phyloP scores from a whole-genome alignment of 2,888 invertebrate genomes.

The Neria commutata region DNA sequence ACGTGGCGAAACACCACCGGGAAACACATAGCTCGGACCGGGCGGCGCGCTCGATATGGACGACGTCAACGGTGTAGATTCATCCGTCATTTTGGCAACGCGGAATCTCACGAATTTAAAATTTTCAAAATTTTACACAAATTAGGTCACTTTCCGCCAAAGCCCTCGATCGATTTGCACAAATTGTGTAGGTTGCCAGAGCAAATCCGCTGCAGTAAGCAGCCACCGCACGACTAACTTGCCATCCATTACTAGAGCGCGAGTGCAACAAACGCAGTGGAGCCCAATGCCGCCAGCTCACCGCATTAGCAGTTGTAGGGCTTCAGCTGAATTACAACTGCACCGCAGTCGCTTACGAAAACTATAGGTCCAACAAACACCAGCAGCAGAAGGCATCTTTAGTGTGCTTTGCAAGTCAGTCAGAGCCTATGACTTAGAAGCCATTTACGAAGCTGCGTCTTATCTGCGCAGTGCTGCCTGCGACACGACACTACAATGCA shows the following conservation, averaged over 20 bases:
- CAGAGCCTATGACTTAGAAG: too few species aligned
- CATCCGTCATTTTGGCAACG: constrained; percentile 60
- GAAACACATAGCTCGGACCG: constrained; percentile 64
- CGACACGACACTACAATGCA: too few species aligned
- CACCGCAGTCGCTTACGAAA: too few species aligned
- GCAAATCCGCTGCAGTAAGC: neutral
- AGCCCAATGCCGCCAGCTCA: too few species aligned
- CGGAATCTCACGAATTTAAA: too few species aligned
- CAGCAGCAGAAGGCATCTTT: too few species aligned
- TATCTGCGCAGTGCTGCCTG: too few species aligned
- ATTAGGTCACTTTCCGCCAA: constrained; percentile 1
- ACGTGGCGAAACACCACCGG: constrained; percentile 62
- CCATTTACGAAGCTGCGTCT: too few species aligned
- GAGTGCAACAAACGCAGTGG: constrained; percentile 7
- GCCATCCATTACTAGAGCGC: neutral
- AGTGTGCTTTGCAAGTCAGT: too few species aligned
- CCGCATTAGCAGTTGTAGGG: constrained; percentile 21
- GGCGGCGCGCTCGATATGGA: constrained; percentile 47
- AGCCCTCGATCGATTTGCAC: too few species aligned
- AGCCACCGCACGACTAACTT: constrained; percentile 13
- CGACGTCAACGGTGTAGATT: constrained; percentile 64
- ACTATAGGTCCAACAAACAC: too few species aligned
- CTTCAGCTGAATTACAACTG: constrained; percentile 17
- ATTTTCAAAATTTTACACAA: neutral
- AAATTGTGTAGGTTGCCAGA: too few species aligned